Evolutionary conservation across 2,797 vertebrate genomes (phyloP).

Genomic region (Paramormyrops hopkinsi): DNA sequence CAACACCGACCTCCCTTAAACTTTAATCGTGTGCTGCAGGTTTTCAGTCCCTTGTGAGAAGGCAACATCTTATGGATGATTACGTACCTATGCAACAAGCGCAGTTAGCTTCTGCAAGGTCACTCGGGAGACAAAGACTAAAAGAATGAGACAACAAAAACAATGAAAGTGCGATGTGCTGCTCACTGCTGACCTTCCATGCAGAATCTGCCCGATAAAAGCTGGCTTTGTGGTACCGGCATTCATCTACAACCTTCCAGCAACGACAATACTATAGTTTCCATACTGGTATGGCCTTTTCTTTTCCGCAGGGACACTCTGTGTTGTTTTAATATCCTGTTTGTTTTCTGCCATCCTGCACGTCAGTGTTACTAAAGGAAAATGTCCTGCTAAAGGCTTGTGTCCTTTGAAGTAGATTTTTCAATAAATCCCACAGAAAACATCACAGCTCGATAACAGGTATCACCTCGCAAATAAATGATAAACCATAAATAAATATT

Average conservation of each 20-base stretch:
- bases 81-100: background rate
- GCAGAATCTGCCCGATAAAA: slow-evolving; percentile 16
- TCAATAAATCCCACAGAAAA: background rate
- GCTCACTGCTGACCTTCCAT: background rate
- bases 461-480: background rate
- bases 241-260: slow-evolving; percentile 10
- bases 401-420: background rate
- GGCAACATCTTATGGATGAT: background rate
- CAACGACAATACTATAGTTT: background rate
- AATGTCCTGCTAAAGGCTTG: background rate
- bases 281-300: background rate
- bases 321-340: background rate
- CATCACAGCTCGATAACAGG: background rate
- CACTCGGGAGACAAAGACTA: slow-evolving; percentile 13
- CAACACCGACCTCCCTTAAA: slow-evolving; percentile 15
- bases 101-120: background rate
- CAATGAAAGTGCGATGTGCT: background rate
- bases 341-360: background rate
- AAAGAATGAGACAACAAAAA: background rate
- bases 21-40: slow-evolving; percentile 19
- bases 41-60: slow-evolving; percentile 3
- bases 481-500: background rate
- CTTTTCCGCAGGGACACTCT: background rate
- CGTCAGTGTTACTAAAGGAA: background rate
- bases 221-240: background rate